phyloP scores from a whole-genome alignment of 1,140 invertebrate species.

The Trinorchestia longiramus region DNA sequence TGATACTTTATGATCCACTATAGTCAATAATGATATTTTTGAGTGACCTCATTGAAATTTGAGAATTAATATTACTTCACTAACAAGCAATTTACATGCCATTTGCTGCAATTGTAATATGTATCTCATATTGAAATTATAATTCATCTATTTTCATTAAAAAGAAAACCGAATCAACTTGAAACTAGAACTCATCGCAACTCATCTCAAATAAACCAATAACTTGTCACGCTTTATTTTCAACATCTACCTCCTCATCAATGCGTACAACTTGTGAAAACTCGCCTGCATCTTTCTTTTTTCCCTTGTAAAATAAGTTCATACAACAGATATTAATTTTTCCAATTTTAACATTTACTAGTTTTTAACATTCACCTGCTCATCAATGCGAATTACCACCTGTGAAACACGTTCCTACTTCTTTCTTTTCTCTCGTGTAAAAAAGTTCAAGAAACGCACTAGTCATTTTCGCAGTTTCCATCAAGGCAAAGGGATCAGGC shows the following conservation, averaged over 20 bases:
- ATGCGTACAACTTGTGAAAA: no score
- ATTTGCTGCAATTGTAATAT: no score
- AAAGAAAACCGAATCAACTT: no score
- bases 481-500: slow-evolving; percentile 21
- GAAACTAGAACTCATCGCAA: no score
- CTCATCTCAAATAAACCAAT: neutral
- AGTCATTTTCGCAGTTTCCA: slow-evolving; percentile 27
- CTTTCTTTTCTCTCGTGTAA: neutral
- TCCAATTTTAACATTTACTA: no score
- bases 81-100: neutral
- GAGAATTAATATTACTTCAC: neutral
- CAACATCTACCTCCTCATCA: neutral
- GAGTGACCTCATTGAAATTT: neutral
- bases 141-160: neutral
- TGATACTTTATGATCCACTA: neutral
- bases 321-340: no score
- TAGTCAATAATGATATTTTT: neutral
- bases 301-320: slow-evolving; percentile 7
- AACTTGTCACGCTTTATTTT: neutral
- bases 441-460: neutral
- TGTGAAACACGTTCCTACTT: neutral
- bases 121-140: neutral
- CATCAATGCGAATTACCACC: slow-evolving; percentile 2
- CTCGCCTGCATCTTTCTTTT: no score
- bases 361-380: no score